Conservation (phyloP, 2,113 vertebrate species). For the Ibidorhyncha struthersii region DNA sequence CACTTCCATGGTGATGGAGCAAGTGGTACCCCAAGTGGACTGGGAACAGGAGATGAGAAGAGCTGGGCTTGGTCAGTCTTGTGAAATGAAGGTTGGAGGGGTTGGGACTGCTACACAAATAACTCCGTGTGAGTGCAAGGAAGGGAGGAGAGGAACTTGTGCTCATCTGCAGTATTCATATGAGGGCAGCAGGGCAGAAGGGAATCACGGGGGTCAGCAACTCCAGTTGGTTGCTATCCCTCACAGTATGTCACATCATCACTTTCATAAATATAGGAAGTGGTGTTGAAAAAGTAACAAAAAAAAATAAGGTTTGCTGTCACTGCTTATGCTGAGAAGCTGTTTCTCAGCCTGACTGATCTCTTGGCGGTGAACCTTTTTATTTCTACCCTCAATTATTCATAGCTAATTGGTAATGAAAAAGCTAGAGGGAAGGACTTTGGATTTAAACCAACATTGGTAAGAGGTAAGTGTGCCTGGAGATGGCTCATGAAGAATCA, state of each 20-base stretch:
- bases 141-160: background rate
- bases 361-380: background rate
- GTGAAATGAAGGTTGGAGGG: background rate
- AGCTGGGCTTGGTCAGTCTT: background rate
- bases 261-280: background rate
- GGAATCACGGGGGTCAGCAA: rapidly evolving
- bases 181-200: background rate
- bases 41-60: background rate
- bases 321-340: background rate
- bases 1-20: background rate
- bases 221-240: background rate
- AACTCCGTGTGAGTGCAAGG: background rate
- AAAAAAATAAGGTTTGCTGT: background rate
- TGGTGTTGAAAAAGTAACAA: background rate
- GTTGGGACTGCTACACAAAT: rapidly evolving
- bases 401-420: background rate
- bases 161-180: background rate
- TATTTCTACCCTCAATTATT: background rate
- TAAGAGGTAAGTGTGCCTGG: background rate
- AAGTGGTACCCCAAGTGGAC: no score
- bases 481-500: background rate
- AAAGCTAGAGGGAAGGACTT: background rate
- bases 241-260: background rate
- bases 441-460: background rate
- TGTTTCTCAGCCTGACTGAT: background rate